Percentiles rank a stretch among this genome's conserved stretches.
Conservation (phyloP, 2,113 vertebrate species). For the Odocoileus virginianus region DNA sequence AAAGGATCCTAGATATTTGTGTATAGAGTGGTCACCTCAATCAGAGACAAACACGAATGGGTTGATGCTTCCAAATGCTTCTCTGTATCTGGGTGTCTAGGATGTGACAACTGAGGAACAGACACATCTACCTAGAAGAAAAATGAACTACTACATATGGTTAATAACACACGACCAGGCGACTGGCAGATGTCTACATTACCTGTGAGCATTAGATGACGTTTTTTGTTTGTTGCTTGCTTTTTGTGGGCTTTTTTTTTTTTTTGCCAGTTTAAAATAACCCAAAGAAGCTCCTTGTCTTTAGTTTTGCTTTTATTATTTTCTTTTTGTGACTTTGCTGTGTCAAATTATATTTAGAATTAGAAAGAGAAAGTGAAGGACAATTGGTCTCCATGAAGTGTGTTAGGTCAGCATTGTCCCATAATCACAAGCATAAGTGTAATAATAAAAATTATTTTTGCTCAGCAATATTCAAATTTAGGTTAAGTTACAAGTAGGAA, state of each 20-base stretch:
- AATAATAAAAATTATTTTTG: background rate
- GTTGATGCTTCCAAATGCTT: background rate
- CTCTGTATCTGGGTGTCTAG: background rate
- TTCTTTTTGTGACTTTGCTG: background rate
- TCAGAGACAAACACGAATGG: background rate
- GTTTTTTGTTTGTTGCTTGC: background rate
- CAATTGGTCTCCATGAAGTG: background rate
- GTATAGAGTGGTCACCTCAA: background rate
- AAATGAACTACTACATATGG: background rate
- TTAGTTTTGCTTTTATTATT: background rate
- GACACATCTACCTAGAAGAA: background rate
- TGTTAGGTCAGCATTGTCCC: background rate
- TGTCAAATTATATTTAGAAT: background rate
- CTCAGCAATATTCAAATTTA: background rate
- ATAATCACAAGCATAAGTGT: background rate
- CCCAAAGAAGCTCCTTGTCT: background rate
- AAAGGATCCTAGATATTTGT: background rate
- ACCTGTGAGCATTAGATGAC: background rate
- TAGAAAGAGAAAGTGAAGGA: background rate
- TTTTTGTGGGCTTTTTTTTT: background rate
- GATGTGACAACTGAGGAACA: background rate
- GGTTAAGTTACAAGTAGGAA: background rate
- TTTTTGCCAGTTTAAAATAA: background rate
- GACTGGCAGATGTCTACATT: background rate
- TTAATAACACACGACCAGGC: background rate